A percentile compares a stretch with the other conserved stretches of the same genome.
These are phyloP conservation scores for Calliopsis andreniformis DNA, from an alignment of 1,140 invertebrate genomes.

Conservation along the genomic window DNA sequence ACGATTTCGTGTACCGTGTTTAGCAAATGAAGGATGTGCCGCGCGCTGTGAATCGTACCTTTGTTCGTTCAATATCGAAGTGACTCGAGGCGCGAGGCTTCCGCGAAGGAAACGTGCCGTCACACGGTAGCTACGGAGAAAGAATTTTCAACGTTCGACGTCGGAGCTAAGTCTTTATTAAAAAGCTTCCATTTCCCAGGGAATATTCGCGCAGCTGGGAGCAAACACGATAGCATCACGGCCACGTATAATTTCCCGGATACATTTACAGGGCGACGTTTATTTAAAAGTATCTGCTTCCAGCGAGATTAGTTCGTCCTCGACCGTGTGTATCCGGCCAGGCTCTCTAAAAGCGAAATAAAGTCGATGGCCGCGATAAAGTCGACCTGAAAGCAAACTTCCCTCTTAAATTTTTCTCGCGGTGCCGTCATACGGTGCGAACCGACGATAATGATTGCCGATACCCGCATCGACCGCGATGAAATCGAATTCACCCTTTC, in stretches of 20 bases:
- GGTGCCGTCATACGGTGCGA: constrained; percentile 2
- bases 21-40: too few species aligned
- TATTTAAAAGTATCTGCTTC: constrained; percentile 29
- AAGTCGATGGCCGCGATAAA: constrained; percentile 31
- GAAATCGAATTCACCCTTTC: constrained; percentile 22
- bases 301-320: constrained; percentile 30
- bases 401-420: constrained; percentile 18
- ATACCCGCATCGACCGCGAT: constrained; percentile 4
- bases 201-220: too few species aligned
- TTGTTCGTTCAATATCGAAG: too few species aligned
- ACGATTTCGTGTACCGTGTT: too few species aligned
- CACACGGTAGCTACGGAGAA: too few species aligned
- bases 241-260: constrained; percentile 17
- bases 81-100: too few species aligned
- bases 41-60: too few species aligned
- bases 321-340: neutral
- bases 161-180: constrained; percentile 25
- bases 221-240: constrained; percentile 4
- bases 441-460: constrained; percentile 43
- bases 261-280: constrained; percentile 40
- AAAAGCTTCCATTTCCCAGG: constrained; percentile 6
- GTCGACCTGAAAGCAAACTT: constrained; percentile 35
- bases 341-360: neutral
- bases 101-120: too few species aligned
- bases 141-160: neutral